Evolutionary conservation across 2,888 invertebrate species (phyloP).

Genomic region (Lasius fuliginosus): DNA sequence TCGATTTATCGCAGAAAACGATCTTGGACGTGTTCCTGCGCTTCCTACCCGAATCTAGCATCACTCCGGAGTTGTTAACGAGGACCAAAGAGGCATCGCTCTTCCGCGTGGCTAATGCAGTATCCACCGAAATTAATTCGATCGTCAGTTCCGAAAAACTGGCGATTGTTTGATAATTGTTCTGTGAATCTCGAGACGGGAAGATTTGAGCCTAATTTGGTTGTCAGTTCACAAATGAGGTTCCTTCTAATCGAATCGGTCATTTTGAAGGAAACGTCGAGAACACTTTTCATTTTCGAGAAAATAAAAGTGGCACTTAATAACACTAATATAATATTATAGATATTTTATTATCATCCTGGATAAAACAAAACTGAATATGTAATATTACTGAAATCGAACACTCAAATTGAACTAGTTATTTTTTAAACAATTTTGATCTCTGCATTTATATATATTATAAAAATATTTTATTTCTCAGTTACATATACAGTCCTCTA

Average conservation of each 20-base stretch:
- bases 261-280: neutral
- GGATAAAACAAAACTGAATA: neutral
- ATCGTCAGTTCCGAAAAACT: constrained; percentile 23
- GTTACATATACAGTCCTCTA: too few species aligned
- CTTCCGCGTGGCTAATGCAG: constrained; percentile 61
- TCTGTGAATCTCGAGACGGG: neutral
- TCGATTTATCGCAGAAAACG: constrained; percentile 68
- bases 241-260: neutral
- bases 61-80: constrained; percentile 60
- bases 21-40: constrained; percentile 64
- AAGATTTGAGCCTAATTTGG: neutral
- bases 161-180: constrained; percentile 11
- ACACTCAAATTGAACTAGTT: neutral
- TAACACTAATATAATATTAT: neutral
- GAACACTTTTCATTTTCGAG: neutral
- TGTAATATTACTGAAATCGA: neutral
- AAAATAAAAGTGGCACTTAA: neutral
- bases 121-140: constrained; percentile 68
- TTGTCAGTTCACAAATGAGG: neutral
- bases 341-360: neutral
- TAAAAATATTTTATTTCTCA: too few species aligned
- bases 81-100: constrained; percentile 64
- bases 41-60: constrained; percentile 63
- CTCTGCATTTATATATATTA: neutral
- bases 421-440: neutral